Evolutionary conservation across 2,113 vertebrate genomes (phyloP), one percentile per base, ranked within the genome.

Genomic region (Rousettus leschenaultii): DNA sequence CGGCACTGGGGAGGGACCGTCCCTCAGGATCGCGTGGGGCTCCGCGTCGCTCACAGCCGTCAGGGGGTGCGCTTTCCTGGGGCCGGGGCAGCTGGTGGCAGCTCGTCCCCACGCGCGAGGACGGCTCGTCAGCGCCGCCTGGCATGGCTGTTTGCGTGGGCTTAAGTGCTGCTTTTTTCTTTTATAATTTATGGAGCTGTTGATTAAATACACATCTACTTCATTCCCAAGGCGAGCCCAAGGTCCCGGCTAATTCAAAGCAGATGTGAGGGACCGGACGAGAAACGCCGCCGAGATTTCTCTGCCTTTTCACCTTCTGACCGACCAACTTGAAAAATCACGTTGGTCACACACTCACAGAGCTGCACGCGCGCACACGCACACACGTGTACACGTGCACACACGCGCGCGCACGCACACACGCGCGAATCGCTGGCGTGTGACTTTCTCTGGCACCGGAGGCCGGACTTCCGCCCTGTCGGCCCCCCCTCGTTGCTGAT

Each of bases 181-280:
- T 63, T 15, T 57, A 70, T 85, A 87, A 77, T 95, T 84, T 78
- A 85, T 8, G 7, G 61, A 88, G 82, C 80, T 65, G 51, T 71
- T 90, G 82, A 94, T 95, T 95, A 79, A 95, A 95, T 93, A 71
- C 40, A 71, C 45, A 16, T 75, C 63, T n/a, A 48, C 75, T 95
- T 87, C 78, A 85, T n/a, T 33, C 63, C 33, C 51, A 79, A 89
- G 55, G 35, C 35, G 53, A 59, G 43, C 38, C 21, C 35, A 61
- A 79, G 15, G 1, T 43, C 73, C 51, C 35, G 65, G 57, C 48
- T 88, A 82, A 94, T 75, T 79, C 88, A 65, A 92, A 89, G 63
- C 12, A 22, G 90, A 53, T 11, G 33, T 57, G 59, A 74, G 24
- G 9, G 73, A 91, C 66, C 45, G 68, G 43, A 33, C 0, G 68